These are phyloP conservation scores for Helicoverpa zea DNA, from an alignment of 1,140 invertebrate species.

Conservation along the genomic window DNA sequence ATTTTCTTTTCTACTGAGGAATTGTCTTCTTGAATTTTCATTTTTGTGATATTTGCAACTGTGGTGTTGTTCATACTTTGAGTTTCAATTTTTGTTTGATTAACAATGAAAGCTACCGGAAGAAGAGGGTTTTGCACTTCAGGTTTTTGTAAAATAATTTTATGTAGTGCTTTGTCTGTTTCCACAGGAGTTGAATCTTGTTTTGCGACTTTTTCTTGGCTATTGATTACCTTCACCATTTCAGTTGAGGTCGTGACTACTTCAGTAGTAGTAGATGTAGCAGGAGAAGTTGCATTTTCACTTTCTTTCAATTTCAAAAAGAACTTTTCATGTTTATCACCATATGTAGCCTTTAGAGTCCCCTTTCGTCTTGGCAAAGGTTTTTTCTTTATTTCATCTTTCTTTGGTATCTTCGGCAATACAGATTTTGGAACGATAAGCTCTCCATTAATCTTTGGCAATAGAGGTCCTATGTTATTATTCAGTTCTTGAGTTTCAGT, in stretches of 20 bases:
- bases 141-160: background rate
- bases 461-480: constrained; percentile 69
- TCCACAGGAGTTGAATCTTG: background rate
- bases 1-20: background rate
- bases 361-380: constrained; percentile 81
- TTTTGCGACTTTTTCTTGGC: background rate
- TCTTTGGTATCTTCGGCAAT: constrained; percentile 65
- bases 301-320: constrained; percentile 68
- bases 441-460: constrained; percentile 65
- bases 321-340: constrained; percentile 84
- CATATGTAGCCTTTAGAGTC: constrained; percentile 84
- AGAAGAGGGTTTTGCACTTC: background rate
- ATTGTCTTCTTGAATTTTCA: background rate
- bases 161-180: constrained; percentile 11
- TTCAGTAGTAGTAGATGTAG: background rate
- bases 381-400: constrained; percentile 78
- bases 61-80: background rate
- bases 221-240: background rate
- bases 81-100: background rate
- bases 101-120: background rate
- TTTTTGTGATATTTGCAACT: constrained; percentile 1
- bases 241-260: background rate
- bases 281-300: constrained; percentile 15
- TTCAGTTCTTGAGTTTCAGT: constrained; percentile 60
- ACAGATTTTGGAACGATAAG: constrained; percentile 71